phyloP scores from a whole-genome alignment of 2,888 invertebrate species.

The Resseliella maxima region DNA sequence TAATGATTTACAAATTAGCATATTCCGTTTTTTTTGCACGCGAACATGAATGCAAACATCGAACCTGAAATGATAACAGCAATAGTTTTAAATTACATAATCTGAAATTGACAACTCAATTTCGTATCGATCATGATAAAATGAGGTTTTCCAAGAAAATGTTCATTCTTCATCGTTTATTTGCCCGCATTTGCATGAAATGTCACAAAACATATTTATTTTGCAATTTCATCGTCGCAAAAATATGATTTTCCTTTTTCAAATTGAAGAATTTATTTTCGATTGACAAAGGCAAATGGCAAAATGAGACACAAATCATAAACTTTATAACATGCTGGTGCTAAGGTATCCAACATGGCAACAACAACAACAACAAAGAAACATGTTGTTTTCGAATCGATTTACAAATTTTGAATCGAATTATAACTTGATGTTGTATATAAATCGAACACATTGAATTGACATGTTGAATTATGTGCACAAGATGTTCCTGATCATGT shows the following conservation, averaged over 20 bases:
- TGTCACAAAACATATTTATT: not conserved
- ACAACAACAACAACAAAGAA: not conserved
- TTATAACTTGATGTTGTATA: no score
- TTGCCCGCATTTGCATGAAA: not conserved
- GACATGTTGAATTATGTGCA: not conserved
- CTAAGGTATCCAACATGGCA: not conserved
- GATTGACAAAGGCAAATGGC: not conserved
- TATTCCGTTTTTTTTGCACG: not conserved
- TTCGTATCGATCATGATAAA: not conserved
- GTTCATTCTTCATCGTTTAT: not conserved
- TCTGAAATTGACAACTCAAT: slow-evolving; percentile 8
- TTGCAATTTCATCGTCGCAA: not conserved
- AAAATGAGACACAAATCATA: not conserved
- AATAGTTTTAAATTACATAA: slow-evolving; percentile 14
- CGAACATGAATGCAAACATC: not conserved
- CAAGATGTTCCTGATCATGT: not conserved
- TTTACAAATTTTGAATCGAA: not conserved
- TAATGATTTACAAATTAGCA: slow-evolving; percentile 9
- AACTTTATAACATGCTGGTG: not conserved
- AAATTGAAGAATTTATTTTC: no score
- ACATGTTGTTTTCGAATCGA: not conserved
- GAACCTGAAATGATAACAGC: not conserved
- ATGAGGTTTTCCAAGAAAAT: not conserved
- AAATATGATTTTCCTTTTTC: not conserved
- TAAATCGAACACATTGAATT: no score